Evolutionary conservation across 2,888 invertebrate genomes (phyloP), one percentile per base, ranked within the genome.

Genomic region (Chrysotoxum bicinctum): DNA sequence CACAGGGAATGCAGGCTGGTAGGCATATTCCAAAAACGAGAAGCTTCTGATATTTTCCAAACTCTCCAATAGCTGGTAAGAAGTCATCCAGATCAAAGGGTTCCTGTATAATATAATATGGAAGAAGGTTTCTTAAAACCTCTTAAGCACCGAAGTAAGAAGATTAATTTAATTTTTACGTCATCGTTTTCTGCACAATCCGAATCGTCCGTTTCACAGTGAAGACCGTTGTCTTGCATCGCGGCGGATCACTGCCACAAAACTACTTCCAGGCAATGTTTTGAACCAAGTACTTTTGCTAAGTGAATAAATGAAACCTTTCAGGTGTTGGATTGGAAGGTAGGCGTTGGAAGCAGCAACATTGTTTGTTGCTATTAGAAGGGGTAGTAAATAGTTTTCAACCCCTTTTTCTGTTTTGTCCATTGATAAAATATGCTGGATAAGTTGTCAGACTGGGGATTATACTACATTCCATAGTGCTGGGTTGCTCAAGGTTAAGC

Each of bases 1-100:
- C 97, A 89, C 97, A 97, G 0, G 98, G 97, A 88, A 98, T 94
- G 89, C 97, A 97, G 3, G 98, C 97, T 16, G 98, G 97, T 84
- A 98, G 93, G 89, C 98, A 97, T 78, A 98, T 95, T 69, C 98
- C 93, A 95, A 97, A 97, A 23, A 97, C 93, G 82, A 97, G 93
- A 69, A 96, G 92, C 91, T 96, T 97, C 91, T 98, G 98, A 91
- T 98, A 98, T 45, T 94, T 93, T 60, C 98, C 98, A 90, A 97
- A 97, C 91, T 98, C 97, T 2, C 98, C 98, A 82, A 98, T 95
- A 90, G 96, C 94, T 0, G 96, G 96, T 82, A 97, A 92, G 77
- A 98, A 93, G 90, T 97, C 97, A 90, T 98, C 97, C 92, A 97
- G 94, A 91, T 97, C 97, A 90, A 97, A 91, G 56, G 91, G 89